Conservation (phyloP, 2,113 vertebrate species). For the Phycodurus eques region DNA sequence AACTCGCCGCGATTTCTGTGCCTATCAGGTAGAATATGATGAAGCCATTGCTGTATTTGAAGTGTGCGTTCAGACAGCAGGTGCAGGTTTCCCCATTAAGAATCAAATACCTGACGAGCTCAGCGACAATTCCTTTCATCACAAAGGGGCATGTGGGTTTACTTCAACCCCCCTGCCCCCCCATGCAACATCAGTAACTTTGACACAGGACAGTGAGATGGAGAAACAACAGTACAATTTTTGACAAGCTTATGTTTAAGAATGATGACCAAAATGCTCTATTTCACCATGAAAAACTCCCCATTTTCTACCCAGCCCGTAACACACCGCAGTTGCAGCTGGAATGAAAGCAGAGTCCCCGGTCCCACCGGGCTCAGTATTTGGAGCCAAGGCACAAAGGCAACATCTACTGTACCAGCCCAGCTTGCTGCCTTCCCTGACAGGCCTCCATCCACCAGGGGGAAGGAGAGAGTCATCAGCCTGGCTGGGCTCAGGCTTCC, state of each 20-base stretch:
- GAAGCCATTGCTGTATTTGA: too few relatives aligned
- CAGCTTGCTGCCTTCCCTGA: slow-evolving; percentile 33
- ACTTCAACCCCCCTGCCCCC: too few relatives aligned
- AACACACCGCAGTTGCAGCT: slow-evolving; percentile 74
- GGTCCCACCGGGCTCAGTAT: slow-evolving; percentile 32
- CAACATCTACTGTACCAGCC: neutral
- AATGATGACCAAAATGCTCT: neutral
- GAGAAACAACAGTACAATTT: too few relatives aligned
- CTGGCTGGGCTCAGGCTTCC: slow-evolving; percentile 71
- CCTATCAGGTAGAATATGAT: too few relatives aligned
- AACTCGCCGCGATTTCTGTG: neutral
- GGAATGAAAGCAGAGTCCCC: slow-evolving; percentile 60
- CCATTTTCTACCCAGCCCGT: slow-evolving; percentile 52
- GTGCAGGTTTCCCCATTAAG: neutral
- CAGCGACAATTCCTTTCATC: neutral
- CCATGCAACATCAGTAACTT: too few relatives aligned
- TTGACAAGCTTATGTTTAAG: neutral
- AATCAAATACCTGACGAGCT: neutral
- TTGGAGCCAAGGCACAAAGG: slow-evolving; percentile 37
- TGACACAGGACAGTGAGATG: too few relatives aligned
- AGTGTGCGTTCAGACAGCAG: too few relatives aligned
- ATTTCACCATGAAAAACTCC: neutral
- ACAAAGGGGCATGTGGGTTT: too few relatives aligned
- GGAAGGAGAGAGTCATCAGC: slow-evolving; percentile 73
- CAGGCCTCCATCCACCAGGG: slow-evolving; percentile 69